These are phyloP conservation scores for Acronicta alni DNA, from an alignment of 2,888 invertebrate species.

Conservation along the genomic window DNA sequence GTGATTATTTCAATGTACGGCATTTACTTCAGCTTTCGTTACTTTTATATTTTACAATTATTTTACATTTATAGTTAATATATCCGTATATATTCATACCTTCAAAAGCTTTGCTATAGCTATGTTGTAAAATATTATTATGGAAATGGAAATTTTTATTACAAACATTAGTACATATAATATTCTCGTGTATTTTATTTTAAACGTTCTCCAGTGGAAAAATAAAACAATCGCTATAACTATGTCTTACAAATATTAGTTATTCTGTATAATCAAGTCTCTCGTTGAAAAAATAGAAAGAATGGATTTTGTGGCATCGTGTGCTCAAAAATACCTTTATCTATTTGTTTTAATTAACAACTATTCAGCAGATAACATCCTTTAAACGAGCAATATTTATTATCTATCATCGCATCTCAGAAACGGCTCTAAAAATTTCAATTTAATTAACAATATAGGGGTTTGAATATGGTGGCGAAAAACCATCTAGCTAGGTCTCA, in stretches of 20 bases:
- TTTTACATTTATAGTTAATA: slow-evolving; percentile 4
- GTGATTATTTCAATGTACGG: background rate
- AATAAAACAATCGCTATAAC: background rate
- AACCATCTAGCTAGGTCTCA: too few species aligned
- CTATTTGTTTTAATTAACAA: too few species aligned
- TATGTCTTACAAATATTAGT: background rate
- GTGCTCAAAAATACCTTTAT: too few species aligned
- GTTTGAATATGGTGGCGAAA: too few species aligned
- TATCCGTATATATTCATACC: background rate
- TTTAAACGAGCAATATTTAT: too few species aligned
- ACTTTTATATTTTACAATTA: background rate
- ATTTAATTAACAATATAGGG: too few species aligned
- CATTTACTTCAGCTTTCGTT: background rate
- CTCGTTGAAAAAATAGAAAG: too few species aligned
- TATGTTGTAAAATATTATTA: background rate
- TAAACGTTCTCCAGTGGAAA: background rate
- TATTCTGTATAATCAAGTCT: too few species aligned
- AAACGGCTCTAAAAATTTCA: too few species aligned
- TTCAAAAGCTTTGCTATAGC: background rate
- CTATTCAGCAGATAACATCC: too few species aligned
- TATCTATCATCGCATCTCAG: too few species aligned
- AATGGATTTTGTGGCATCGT: too few species aligned
- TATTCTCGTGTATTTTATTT: background rate
- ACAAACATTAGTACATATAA: slow-evolving; percentile 1
- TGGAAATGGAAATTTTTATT: background rate